Evolutionary conservation across 2,797 vertebrate genomes (phyloP), one percentile per base, ranked within the genome.

Genomic region (Anguilla marmorata): DNA sequence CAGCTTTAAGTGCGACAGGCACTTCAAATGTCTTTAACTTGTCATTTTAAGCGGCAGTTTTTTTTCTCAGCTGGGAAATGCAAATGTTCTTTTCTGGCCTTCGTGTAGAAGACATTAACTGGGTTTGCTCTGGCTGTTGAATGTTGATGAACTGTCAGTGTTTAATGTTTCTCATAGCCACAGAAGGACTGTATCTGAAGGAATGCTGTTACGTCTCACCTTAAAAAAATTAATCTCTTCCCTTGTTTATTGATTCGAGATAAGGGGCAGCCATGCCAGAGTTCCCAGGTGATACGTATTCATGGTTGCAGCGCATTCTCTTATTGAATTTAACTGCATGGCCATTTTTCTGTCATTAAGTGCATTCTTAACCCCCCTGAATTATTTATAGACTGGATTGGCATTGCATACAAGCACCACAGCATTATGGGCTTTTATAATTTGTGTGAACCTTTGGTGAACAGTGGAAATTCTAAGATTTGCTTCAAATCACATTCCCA

Each of bases 101-200:
- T 30, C 33, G 69, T 0, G n/a, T 12, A 9, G 69, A 33, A 30
- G 24, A 72, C 69, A 33, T 72, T 72, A 72, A 72, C 69, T 72
- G 72, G 33, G 84, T 84, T 88, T 89, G 88, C 83, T 76, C 87
- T 84, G 84, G 37, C 63, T 92, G 89, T 92, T 92, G 91, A 93
- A 90, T 66, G 87, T 91, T 90, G 87, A 90, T 50, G 90, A 91
- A 92, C 89, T 93, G 87, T 89, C 91, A 54, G 88, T 90, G 88
- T 88, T 91, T 91, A 92, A 93, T 92, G 88, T 90, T 92, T 93
- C 93, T 88, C 91, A 90, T 90, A 89, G 74, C 89, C 88, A 86
- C 87, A 91, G 88, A 86, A 87, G 86, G 87, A 79, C 85, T 86
- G 91, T 92, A 88, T 89, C 86, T 92, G 69, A 72, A 27, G n/a